Base-by-base conservation (phyloP, 2,113 vertebrate species). In the Catharus bicknelli region DNA sequence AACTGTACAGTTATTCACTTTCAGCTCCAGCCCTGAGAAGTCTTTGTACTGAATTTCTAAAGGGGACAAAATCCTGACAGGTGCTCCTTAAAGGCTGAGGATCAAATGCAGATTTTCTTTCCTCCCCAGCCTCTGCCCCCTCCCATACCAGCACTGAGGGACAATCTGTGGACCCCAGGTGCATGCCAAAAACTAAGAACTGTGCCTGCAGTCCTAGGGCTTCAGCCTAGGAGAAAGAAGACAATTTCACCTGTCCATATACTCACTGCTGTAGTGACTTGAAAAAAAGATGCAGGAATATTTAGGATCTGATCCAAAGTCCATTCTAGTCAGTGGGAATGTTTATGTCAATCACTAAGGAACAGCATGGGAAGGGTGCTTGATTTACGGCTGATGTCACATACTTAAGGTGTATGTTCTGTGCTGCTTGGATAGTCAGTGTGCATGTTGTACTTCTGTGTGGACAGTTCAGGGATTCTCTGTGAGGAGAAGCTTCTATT, bases 181-280 rank as follows among this genome's bases (percentile, higher is more conserved):
- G 27, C 3, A 1, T 79, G 66, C 34, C 53, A 75, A 51, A 27
- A 70, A 45, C n/a, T 0, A 0, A 87, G 66, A 87, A 43, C 45
- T 63, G 61, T 27, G 18, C 48, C 57, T 75, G 69, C 32, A n/a
- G 21, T 62, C 54, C 45, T 76, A 66, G n/a, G 40, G 19, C n/a
- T 91, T 61, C 45, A 26, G 36, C 40, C 40, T 48, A 40, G 55
- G 19, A 69, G 62, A 50, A 82, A 45, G 34, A 61, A 34, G 12
- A 6, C 0, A 2, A 4, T 38, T 0, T 0, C 38, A 67, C 54
- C 77, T 79, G 6, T 48, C 47, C 34, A 5, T 25, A 23, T 19
- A 16, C 40, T 86, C 27, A 25, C 32, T 76, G n/a, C 69, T 84
- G 38, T 29, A 67, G 34, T 0, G 0, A 36, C 72, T 73, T 61